These are phyloP conservation scores for Stegostoma tigrinum DNA, from an alignment of 2,113 vertebrate species.

Conservation along the genomic window DNA sequence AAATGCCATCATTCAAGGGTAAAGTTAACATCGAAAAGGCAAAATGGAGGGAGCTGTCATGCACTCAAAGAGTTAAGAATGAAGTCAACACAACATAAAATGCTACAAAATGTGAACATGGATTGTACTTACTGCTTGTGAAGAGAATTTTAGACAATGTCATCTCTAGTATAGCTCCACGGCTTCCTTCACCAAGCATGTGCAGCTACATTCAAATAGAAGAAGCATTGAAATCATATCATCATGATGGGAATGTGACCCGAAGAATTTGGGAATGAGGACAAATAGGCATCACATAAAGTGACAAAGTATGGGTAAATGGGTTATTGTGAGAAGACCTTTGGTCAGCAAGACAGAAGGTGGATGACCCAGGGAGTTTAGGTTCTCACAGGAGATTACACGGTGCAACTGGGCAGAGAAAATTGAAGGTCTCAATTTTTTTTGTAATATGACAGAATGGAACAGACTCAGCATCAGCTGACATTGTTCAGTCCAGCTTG, in stretches of 20 bases:
- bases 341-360: neutral
- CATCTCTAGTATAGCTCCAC: constrained; percentile 82
- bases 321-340: neutral
- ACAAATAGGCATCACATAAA: neutral
- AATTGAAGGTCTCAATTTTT: neutral
- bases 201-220: constrained; percentile 66
- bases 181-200: constrained; percentile 85
- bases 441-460: neutral
- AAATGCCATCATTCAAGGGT: neutral
- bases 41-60: neutral
- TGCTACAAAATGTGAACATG: neutral
- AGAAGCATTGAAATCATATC: neutral
- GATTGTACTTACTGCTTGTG: constrained; percentile 66
- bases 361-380: neutral
- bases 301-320: neutral
- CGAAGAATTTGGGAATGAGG: neutral
- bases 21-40: neutral
- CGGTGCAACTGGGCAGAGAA: neutral
- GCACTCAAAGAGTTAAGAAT: neutral
- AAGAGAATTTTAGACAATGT: constrained; percentile 80
- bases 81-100: neutral
- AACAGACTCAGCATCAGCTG: neutral
- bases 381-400: neutral
- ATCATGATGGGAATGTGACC: neutral
- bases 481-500: neutral